Evolutionary conservation across 2,113 vertebrate genomes (phyloP).

Genomic region (Hemichromis elongatus): DNA sequence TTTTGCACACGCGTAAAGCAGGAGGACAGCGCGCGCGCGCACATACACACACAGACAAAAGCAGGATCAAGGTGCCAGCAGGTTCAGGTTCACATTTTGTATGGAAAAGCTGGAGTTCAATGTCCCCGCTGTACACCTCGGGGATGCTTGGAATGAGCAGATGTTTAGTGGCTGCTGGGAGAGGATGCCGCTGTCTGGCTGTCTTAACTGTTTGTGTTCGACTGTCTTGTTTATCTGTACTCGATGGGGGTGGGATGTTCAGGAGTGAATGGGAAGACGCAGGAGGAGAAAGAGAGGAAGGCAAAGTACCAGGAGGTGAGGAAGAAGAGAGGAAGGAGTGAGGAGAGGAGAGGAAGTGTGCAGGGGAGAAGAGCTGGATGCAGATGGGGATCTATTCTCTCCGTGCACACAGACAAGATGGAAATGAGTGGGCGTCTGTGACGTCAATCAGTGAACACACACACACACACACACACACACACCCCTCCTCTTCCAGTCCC

Average conservation of each 20-base stretch:
- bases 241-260: constrained; percentile 15
- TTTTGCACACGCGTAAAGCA: background rate
- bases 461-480: constrained; percentile 26
- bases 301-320: constrained; percentile 10
- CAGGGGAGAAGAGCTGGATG: constrained; percentile 33
- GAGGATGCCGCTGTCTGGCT: constrained; percentile 36
- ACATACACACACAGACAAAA: background rate
- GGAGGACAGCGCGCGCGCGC: background rate
- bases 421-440: constrained; percentile 73
- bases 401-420: constrained; percentile 62
- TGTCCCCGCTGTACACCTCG: background rate
- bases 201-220: constrained; percentile 47
- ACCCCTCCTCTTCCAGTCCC: constrained; percentile 32
- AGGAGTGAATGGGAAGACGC: constrained; percentile 37
- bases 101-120: background rate
- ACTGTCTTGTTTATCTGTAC: constrained; percentile 37
- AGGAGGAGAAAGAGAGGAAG: constrained; percentile 15
- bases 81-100: constrained; percentile 8
- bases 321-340: background rate
- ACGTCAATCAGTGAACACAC: constrained; percentile 70
- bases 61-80: background rate
- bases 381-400: constrained; percentile 69
- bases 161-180: constrained; percentile 12
- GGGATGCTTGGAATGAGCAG: constrained; percentile 36
- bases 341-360: background rate